Evolutionary conservation across 2,113 vertebrate genomes (phyloP).

Genomic region (Brachypteracias leptosomus): DNA sequence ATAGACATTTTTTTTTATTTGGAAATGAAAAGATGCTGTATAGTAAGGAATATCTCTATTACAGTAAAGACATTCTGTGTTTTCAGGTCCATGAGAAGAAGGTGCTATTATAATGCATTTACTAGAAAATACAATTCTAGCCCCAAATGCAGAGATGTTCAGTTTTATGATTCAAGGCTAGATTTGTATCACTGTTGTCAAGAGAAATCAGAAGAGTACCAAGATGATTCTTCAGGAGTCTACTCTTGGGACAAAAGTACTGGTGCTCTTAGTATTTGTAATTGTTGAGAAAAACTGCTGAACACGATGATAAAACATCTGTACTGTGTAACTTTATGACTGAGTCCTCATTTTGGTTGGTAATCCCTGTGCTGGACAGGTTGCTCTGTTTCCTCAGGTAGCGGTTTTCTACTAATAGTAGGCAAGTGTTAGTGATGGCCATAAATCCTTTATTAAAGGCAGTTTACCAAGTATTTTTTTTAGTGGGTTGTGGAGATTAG

Average conservation of each 20-base stretch:
- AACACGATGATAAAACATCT: background rate
- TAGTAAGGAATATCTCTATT: background rate
- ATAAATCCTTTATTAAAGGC: background rate
- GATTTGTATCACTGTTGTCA: background rate
- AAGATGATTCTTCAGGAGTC: background rate
- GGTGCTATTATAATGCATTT: background rate
- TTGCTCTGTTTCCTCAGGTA: background rate
- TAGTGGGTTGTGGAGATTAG: background rate
- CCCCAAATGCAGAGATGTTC: background rate
- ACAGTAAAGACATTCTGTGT: background rate
- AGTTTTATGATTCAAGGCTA: background rate
- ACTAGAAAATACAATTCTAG: background rate
- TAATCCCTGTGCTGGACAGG: background rate
- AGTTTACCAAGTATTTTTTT: background rate
- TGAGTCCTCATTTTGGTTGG: background rate
- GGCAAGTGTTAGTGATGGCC: background rate
- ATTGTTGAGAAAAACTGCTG: background rate
- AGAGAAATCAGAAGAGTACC: background rate
- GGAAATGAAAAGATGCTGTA: background rate
- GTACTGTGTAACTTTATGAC: background rate
- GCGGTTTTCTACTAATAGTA: background rate
- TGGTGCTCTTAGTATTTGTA: background rate
- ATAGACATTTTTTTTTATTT: background rate
- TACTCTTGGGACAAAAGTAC: background rate
- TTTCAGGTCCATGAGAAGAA: background rate